Conservation (phyloP, 2,797 vertebrate species). For the Phalanger gymnotis region DNA sequence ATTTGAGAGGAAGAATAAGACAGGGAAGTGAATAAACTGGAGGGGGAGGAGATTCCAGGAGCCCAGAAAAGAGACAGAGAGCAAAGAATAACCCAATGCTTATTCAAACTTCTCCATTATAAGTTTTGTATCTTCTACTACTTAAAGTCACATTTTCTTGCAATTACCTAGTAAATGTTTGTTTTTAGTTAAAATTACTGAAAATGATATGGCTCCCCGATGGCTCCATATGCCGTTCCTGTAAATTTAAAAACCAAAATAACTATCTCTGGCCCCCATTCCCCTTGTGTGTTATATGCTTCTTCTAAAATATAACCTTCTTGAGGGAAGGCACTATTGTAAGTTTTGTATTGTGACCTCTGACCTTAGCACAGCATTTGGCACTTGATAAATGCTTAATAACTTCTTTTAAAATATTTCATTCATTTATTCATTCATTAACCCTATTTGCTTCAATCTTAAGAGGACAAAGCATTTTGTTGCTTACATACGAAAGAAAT, state of each 20-base stretch:
- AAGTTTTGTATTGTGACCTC: neutral
- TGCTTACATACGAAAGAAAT: neutral
- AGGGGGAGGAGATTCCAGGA: accelerated
- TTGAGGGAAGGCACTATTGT: neutral
- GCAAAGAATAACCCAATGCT: neutral
- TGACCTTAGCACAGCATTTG: neutral
- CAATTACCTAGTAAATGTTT: neutral
- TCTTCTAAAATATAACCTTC: neutral
- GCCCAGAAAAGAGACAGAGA: neutral
- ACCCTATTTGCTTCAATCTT: neutral
- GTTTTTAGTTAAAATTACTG: neutral
- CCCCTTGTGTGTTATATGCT: neutral
- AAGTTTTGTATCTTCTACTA: neutral
- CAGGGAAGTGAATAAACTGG: neutral
- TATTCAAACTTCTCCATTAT: neutral
- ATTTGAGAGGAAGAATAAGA: neutral
- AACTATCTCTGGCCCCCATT: neutral
- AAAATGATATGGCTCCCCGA: neutral
- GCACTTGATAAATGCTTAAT: neutral
- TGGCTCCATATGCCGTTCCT: neutral
- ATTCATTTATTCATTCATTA: neutral
- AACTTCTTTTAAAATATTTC: neutral
- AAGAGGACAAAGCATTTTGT: neutral
- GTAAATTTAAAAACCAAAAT: neutral
- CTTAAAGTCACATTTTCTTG: neutral